Percentiles rank a stretch among this genome's conserved stretches.
phyloP scores from a whole-genome alignment of 2,797 vertebrate genomes.

The Meriones psammophilus region DNA sequence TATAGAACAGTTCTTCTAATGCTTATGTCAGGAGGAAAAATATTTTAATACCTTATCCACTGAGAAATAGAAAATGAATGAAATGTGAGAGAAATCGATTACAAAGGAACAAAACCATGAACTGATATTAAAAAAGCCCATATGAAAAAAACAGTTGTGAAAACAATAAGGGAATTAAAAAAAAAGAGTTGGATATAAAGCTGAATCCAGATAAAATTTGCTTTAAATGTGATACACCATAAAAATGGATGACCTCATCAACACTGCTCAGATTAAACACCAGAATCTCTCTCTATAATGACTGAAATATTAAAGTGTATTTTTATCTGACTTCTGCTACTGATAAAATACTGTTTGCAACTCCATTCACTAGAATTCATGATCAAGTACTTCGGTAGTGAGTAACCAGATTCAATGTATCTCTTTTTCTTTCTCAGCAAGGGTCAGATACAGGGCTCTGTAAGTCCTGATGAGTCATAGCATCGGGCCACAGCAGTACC shows the following conservation, averaged over 20 bases:
- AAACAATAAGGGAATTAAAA: conserved; percentile 41
- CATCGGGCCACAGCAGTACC: conserved; percentile 27
- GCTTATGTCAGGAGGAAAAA: conserved; percentile 17
- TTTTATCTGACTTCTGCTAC: neutral
- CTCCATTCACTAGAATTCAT: neutral
- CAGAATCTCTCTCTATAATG: neutral
- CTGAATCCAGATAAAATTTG: neutral
- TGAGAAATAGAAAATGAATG: conserved; percentile 51
- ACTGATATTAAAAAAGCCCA: neutral
- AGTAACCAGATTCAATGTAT: conserved; percentile 4
- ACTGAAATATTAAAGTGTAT: conserved; percentile 7
- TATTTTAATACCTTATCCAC: conserved; percentile 14
- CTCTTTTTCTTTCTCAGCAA: conserved; percentile 6
- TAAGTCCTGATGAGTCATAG: conserved; percentile 72
- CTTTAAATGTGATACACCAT: conserved; percentile 14
- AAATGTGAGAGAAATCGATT: conserved; percentile 10
- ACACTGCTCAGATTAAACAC: neutral
- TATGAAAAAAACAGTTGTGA: conserved; percentile 23
- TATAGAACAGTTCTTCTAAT: neutral
- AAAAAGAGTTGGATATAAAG: neutral
- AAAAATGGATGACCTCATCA: conserved; percentile 20
- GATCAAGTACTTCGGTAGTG: conserved; percentile 24
- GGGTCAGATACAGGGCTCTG: conserved; percentile 24
- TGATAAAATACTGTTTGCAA: neutral
- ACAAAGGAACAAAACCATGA: conserved; percentile 20